A percentile compares a stretch with the other conserved stretches of the same genome.
phyloP scores from a whole-genome alignment of 1,140 invertebrate genomes.

The Drosophila lacteicornis region DNA sequence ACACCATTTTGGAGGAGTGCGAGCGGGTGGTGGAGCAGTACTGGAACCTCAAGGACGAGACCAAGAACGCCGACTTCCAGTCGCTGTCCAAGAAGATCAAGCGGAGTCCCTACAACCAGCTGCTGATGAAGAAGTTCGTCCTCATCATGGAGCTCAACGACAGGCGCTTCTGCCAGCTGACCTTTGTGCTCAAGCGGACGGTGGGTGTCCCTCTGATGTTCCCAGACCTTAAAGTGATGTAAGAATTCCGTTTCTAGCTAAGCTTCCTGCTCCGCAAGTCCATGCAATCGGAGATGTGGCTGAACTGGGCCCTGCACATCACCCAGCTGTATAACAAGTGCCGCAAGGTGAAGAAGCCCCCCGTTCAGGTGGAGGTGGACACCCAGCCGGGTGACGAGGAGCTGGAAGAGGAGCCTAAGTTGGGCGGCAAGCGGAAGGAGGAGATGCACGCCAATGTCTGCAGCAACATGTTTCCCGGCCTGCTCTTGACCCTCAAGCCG shows the following conservation, averaged over 20 bases:
- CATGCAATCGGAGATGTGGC: constrained; percentile 77
- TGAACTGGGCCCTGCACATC: constrained; percentile 79
- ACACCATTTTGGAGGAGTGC: constrained; percentile 80
- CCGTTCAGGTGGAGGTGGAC: constrained; percentile 11
- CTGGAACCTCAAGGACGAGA: constrained; percentile 78
- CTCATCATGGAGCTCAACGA: constrained; percentile 76
- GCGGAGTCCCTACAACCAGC: constrained; percentile 80
- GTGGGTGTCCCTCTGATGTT: constrained; percentile 42
- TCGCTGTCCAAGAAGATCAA: constrained; percentile 82
- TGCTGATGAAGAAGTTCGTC: constrained; percentile 77
- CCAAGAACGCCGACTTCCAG: constrained; percentile 73
- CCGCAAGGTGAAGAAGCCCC: constrained; percentile 51
- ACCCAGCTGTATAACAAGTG: constrained; percentile 76
- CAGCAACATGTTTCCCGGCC: constrained; percentile 87
- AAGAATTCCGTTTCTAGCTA: constrained; percentile 32
- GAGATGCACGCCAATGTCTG: constrained; percentile 84
- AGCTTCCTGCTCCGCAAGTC: constrained; percentile 70
- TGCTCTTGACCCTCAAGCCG: constrained; percentile 86
- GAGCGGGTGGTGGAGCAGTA: constrained; percentile 77
- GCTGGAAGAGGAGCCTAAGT: constrained; percentile 53
- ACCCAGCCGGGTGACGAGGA: constrained; percentile 12
- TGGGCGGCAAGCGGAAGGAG: constrained; percentile 68
- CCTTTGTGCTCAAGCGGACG: constrained; percentile 78
- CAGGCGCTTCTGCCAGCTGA: constrained; percentile 77
- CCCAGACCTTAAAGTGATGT: neutral